Conservation (phyloP, 2,888 invertebrate genomes). For the Trissolcus brochymenae region DNA sequence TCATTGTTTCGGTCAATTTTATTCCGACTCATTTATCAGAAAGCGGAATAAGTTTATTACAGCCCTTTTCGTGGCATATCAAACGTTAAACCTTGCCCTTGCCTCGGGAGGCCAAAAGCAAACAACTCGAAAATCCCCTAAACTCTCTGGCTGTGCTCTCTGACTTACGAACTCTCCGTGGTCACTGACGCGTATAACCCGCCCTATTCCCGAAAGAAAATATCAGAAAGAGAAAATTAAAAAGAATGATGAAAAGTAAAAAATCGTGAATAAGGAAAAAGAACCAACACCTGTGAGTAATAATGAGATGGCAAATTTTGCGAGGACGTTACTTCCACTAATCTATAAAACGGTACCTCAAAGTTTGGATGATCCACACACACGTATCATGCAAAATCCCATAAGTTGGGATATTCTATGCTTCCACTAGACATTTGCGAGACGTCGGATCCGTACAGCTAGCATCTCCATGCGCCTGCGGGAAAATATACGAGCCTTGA, state of each 20-base stretch:
- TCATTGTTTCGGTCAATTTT: constrained; percentile 5
- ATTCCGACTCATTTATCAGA: constrained; percentile 6
- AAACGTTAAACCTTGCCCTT: too few species aligned
- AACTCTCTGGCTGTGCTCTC: too few species aligned
- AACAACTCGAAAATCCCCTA: too few species aligned
- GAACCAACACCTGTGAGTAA: not conserved
- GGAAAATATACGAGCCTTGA: constrained; percentile 61
- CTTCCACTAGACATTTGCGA: constrained; percentile 49
- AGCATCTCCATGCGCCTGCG: constrained; percentile 49
- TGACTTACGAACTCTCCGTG: too few species aligned
- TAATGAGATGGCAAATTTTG: not conserved
- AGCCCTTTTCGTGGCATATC: too few species aligned
- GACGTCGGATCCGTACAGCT: constrained; percentile 45
- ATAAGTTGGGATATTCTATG: constrained; percentile 43
- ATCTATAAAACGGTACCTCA: not conserved
- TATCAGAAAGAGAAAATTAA: too few species aligned
- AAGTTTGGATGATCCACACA: not conserved
- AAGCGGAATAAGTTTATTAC: not conserved
- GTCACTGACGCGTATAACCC: too few species aligned
- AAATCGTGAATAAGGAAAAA: too few species aligned
- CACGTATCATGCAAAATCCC: constrained; percentile 49
- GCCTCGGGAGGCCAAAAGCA: too few species aligned
- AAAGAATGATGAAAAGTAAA: too few species aligned
- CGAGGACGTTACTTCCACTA: not conserved
- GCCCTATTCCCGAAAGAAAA: too few species aligned